These are phyloP conservation scores for Tenthredo mesomela DNA, from an alignment of 2,888 invertebrate species.

Conservation along the genomic window DNA sequence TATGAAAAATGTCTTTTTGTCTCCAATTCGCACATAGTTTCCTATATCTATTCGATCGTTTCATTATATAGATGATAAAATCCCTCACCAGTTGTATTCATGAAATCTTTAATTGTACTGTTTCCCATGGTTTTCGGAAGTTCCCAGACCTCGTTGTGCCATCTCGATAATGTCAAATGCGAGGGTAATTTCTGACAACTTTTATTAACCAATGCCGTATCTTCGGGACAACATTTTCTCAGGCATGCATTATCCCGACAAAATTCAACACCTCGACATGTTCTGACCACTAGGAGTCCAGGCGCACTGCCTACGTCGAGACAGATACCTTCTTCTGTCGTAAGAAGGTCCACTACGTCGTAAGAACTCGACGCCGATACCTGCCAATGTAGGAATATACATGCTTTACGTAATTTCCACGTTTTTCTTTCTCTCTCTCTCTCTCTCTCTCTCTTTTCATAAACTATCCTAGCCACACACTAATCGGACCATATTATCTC, in stretches of 20 bases:
- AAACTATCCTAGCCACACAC: not conserved
- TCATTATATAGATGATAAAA: not conserved
- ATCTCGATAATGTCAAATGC: slow-evolving; percentile 7
- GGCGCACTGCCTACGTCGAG: slow-evolving; percentile 62
- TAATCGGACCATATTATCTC: not conserved
- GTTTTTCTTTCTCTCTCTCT: not conserved
- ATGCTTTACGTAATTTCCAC: not conserved
- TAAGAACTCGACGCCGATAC: slow-evolving; percentile 50
- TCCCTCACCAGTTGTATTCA: slow-evolving; percentile 52
- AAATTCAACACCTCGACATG: slow-evolving; percentile 60
- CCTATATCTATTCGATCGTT: not conserved
- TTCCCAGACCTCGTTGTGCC: slow-evolving; percentile 33
- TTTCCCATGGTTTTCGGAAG: slow-evolving; percentile 55
- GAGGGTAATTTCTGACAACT: slow-evolving; percentile 50
- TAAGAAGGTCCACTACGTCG: slow-evolving; percentile 22
- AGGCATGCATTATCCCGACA: slow-evolving; percentile 70
- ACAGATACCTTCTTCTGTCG: slow-evolving; percentile 65
- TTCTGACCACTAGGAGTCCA: slow-evolving; percentile 59
- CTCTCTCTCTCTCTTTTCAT: not conserved
- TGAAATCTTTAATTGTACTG: slow-evolving; percentile 2
- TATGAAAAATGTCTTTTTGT: too few species aligned
- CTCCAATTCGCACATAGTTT: not conserved
- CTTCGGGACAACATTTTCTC: slow-evolving; percentile 75
- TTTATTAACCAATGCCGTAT: slow-evolving; percentile 58
- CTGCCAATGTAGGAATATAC: slow-evolving; percentile 54